These are phyloP conservation scores for Xenotilapia leptura DNA, from an alignment of 2,113 vertebrate genomes.

Conservation along the genomic window DNA sequence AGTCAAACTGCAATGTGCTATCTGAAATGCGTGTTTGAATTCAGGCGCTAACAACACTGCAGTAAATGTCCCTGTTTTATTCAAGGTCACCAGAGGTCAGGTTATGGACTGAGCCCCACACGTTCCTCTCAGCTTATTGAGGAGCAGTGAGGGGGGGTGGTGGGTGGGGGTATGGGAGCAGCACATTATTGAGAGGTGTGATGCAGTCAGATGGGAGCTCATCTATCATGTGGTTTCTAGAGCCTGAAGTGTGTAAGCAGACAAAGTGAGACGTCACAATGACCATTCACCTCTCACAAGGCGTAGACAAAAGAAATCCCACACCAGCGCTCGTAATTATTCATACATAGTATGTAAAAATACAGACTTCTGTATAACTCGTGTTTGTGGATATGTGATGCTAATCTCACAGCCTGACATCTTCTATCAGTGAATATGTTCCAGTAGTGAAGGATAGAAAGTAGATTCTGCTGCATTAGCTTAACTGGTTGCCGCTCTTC, in stretches of 20 bases:
- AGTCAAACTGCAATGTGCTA: neutral
- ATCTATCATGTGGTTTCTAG: constrained; percentile 48
- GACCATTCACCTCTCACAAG: neutral
- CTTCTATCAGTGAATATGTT: neutral
- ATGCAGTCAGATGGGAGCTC: constrained; percentile 14
- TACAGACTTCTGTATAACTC: neutral
- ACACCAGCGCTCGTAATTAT: neutral
- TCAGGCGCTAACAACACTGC: neutral
- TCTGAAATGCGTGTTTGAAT: neutral
- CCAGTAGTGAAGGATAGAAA: neutral
- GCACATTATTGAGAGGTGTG: constrained; percentile 27
- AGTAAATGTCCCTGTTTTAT: neutral
- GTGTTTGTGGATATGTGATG: neutral
- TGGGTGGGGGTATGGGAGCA: neutral
- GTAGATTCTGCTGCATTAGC: neutral
- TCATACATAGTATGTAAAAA: neutral
- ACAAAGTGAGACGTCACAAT: neutral
- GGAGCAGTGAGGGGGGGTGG: neutral
- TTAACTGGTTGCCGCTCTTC: constrained; percentile 34
- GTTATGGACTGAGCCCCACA: constrained; percentile 27
- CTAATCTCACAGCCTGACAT: neutral
- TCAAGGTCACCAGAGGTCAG: constrained; percentile 1
- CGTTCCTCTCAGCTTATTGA: constrained; percentile 33
- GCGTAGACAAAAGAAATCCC: neutral
- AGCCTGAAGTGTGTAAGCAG: neutral